These are phyloP conservation scores for Heliothis virescens DNA, from an alignment of 1,140 invertebrate species.

Conservation along the genomic window DNA sequence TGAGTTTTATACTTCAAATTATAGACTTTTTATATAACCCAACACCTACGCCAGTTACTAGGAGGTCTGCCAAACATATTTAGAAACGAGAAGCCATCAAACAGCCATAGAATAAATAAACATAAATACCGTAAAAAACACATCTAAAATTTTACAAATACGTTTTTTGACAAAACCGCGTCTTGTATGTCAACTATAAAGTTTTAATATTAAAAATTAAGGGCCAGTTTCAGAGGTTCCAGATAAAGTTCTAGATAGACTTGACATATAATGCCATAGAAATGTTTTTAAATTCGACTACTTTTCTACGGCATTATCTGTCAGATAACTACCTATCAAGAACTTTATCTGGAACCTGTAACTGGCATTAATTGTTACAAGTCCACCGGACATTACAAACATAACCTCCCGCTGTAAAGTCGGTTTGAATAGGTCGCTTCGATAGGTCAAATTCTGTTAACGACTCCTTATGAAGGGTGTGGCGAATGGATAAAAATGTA, in stretches of 20 bases:
- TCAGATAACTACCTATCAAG: too few relatives aligned
- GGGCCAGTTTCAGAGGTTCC: too few relatives aligned
- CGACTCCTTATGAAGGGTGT: conserved; percentile 16
- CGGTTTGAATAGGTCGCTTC: conserved; percentile 3
- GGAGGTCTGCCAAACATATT: conserved; percentile 26
- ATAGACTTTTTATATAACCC: not conserved
- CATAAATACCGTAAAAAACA: conserved; percentile 15
- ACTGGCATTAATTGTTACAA: conserved; percentile 5
- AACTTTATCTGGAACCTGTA: too few relatives aligned
- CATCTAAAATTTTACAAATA: conserved; percentile 16
- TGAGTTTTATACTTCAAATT: not conserved
- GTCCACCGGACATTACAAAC: conserved; percentile 25
- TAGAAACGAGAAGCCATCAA: conserved; percentile 22
- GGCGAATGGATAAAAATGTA: conserved; percentile 19
- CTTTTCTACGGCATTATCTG: too few relatives aligned
- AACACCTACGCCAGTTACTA: not conserved
- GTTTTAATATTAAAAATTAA: conserved; percentile 17
- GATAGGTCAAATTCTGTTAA: conserved; percentile 11
- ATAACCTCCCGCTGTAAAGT: conserved; percentile 16
- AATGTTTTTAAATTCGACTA: too few relatives aligned
- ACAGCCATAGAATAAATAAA: not conserved
- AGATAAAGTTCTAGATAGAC: too few relatives aligned
- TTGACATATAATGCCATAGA: too few relatives aligned
- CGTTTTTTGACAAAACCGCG: not conserved
- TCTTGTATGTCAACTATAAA: too few relatives aligned